Base-by-base conservation (phyloP, 2,797 vertebrate species). In the Kryptopterus vitreolus region DNA sequence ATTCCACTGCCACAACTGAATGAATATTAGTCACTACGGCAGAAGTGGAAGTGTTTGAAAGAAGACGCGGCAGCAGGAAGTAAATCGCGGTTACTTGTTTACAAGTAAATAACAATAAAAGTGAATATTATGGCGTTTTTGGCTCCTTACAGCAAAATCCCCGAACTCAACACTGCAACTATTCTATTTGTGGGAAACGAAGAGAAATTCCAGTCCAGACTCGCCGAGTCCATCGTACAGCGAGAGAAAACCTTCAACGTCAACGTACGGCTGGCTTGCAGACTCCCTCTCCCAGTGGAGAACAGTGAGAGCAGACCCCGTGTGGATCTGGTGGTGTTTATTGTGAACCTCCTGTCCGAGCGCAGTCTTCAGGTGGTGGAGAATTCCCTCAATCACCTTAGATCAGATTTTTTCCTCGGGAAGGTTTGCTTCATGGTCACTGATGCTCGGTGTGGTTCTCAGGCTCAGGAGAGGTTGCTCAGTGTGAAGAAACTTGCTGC, bases 341-440 rank as follows among this genome's bases (percentile, higher is more conserved):
- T 98, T 77, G 91, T 98, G 83, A 94, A 96, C 88, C 91, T 97
- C 79, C 92, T 93, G 63, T 96, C 92, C 81, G 95, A 95, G 74
- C 88, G 93, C 91, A 97, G 94, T 89, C 87, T 90, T 38, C 55
- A 89, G 69, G 88, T 92, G 90, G 87, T 93, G 0, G 91, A 96
- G 89, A 83, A 85, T 55, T 97, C 95, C 3, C 86, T 98, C 72
- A 84, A 85, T 63, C 58, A 95, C 38, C 87, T 98, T 87, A 96
- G 95, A 15, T 88, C 90, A 65, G 89, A 81, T 52, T 99, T 93
- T 90, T 98, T 96, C 87, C 92, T 97, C 75, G 97, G 97, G 69
- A 98, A 96, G 89, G 94, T 96, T 46, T 96, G 93, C 90, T 97
- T 99, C 89, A 90, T 99, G 76, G 93, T 93, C 77, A 95, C 94